These are phyloP conservation scores for Amblyjoppa fuscipennis DNA, from an alignment of 2,888 invertebrate species.

Conservation along the genomic window DNA sequence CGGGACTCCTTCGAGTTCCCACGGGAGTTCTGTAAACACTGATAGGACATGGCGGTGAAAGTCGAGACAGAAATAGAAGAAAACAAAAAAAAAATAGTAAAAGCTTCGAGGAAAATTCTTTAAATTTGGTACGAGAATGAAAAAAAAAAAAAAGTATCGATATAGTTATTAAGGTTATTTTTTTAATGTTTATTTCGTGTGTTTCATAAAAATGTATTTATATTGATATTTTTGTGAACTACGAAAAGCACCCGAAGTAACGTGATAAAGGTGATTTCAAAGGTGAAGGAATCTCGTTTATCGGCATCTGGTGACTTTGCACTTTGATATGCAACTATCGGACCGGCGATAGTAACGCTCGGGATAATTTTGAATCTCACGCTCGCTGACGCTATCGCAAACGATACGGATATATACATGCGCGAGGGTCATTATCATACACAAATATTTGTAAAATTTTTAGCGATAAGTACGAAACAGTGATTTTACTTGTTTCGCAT, in stretches of 20 bases:
- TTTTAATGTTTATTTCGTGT: background rate
- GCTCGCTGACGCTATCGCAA: background rate
- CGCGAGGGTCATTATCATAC: background rate
- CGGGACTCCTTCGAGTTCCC: slow-evolving; percentile 8
- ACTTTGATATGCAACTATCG: slow-evolving; percentile 15
- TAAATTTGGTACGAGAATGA: background rate
- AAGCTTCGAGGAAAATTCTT: background rate
- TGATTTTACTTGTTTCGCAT: background rate
- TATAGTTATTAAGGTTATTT: too few species aligned
- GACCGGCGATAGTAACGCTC: background rate
- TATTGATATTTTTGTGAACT: background rate
- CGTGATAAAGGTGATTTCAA: background rate
- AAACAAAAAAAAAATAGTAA: background rate
- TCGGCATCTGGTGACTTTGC: background rate
- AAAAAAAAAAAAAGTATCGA: too few species aligned
- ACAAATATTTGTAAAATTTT: slow-evolving; percentile 2
- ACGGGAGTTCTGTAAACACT: background rate
- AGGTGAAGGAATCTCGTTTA: slow-evolving; percentile 1
- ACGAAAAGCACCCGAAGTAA: background rate
- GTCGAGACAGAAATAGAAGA: background rate
- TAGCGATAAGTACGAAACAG: background rate
- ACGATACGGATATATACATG: background rate
- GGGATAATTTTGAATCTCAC: background rate
- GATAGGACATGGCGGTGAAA: background rate
- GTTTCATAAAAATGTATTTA: background rate